Evolutionary conservation across 2,888 invertebrate genomes (phyloP).

Genomic region (Chaetogeoica ovagalla): DNA sequence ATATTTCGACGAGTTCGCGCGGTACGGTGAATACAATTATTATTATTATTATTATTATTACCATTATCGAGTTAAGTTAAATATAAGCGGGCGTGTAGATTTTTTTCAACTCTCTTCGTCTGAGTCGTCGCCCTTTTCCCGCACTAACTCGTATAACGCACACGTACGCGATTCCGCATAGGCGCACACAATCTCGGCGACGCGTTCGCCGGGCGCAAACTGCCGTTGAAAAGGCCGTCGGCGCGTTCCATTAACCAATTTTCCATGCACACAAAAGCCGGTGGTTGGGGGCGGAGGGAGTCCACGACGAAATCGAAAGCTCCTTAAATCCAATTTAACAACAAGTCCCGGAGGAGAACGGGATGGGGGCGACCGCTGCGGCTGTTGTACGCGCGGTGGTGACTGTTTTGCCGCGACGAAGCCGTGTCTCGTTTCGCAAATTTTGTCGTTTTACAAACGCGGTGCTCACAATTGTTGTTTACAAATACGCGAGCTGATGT

Average conservation of each 20-base stretch:
- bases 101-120: too few relatives aligned
- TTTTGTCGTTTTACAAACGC: conserved; percentile 1
- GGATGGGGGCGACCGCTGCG: too few relatives aligned
- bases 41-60: too few relatives aligned
- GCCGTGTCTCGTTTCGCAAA: neutral
- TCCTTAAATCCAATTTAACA: conserved; percentile 37
- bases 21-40: too few relatives aligned
- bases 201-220: neutral
- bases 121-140: neutral
- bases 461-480: too few relatives aligned
- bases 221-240: conserved; percentile 35
- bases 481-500: too few relatives aligned
- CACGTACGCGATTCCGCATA: neutral
- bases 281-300: conserved; percentile 27
- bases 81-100: too few relatives aligned
- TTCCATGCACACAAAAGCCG: conserved; percentile 26
- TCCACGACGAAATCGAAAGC: conserved; percentile 39
- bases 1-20: too few relatives aligned
- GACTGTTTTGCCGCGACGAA: conserved; percentile 2
- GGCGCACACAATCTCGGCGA: neutral
- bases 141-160: neutral
- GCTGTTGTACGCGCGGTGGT: too few relatives aligned
- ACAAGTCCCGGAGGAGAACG: conserved; percentile 9
- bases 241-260: conserved; percentile 50
- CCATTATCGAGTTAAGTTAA: too few relatives aligned